Evolutionary conservation across 2,113 vertebrate species (phyloP).

Genomic region (Ammodytes marinus): DNA sequence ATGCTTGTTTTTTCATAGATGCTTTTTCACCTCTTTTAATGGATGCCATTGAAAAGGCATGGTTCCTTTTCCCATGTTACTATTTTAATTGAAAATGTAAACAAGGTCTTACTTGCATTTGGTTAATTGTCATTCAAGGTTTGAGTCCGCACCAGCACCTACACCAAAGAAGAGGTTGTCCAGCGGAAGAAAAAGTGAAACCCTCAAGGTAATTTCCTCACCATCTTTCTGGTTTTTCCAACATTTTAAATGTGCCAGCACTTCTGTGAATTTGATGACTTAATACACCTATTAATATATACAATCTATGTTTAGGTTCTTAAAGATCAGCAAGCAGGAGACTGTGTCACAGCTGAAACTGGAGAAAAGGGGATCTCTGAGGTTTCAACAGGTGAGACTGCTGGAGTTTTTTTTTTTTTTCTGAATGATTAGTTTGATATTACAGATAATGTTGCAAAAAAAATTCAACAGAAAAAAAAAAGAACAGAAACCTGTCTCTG

Average conservation of each 20-base stretch:
- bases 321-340: slow-evolving; percentile 85
- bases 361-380: too few species aligned
- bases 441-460: too few species aligned
- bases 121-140: slow-evolving; percentile 73
- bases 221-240: not conserved
- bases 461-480: too few species aligned
- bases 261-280: not conserved
- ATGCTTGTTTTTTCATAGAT: not conserved
- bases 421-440: too few species aligned
- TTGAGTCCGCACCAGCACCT: slow-evolving; percentile 86
- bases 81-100: not conserved
- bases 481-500: too few species aligned
- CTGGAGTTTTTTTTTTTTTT: too few species aligned
- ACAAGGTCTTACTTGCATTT: not conserved
- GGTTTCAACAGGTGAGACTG: too few species aligned
- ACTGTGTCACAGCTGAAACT: slow-evolving; percentile 43
- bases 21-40: not conserved
- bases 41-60: not conserved
- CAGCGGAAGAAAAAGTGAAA: slow-evolving; percentile 80
- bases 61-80: not conserved
- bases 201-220: slow-evolving; percentile 81
- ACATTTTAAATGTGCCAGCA: not conserved
- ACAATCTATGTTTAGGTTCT: slow-evolving; percentile 79
- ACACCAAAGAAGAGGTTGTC: slow-evolving; percentile 84
- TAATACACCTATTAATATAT: not conserved